Base-by-base conservation (phyloP, 2,888 invertebrate species). In the Eubasilissa splendida region DNA sequence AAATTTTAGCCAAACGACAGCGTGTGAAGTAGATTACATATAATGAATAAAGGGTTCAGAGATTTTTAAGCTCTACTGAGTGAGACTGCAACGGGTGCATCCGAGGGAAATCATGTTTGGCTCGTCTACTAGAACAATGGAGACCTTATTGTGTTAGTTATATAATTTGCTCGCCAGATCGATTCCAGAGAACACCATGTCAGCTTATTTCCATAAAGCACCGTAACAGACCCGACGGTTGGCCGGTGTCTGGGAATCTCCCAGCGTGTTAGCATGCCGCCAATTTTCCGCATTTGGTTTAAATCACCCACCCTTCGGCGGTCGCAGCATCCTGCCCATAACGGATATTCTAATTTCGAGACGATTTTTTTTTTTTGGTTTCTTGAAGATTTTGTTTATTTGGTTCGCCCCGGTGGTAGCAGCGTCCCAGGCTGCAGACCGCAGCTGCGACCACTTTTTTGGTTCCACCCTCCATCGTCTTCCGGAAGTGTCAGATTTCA, bases 261-360 rank as follows among this genome's bases (percentile, higher is more conserved):
- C 14, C n/a, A 59, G 14, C 9, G 22, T 22, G 60, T 14, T 60
- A 7, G 14, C 42, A 54, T 33, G 31, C 58, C 71, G 54, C 58
- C 12, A 56, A 73, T 73, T 73, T 73, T 73, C 12, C 71, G 71
- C 71, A 73, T 73, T 73, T 56, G 71, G 71, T 73, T 56, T 11
- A 56, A 73, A 73, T 73, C 54, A 56, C 31, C 71, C 56, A 73
- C 71, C 71, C 71, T 73, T 56, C 42, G 71, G 71, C 71, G 54
- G 31, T 73, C 22, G 31, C 58, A 4, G 58, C 42, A 73, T 56
- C 71, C 71, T 73, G 71, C 31, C 14, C 12, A 58, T 73, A 73
- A 58, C 71, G 71, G 71, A 73, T 73, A 73, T 73, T 56, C 71
- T 56, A 73, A 58, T 58, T 33, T 58, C 22, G 7, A 12, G 56